Evolutionary conservation across 2,888 invertebrate genomes (phyloP).

Genomic region (Drosophila neotestacea): DNA sequence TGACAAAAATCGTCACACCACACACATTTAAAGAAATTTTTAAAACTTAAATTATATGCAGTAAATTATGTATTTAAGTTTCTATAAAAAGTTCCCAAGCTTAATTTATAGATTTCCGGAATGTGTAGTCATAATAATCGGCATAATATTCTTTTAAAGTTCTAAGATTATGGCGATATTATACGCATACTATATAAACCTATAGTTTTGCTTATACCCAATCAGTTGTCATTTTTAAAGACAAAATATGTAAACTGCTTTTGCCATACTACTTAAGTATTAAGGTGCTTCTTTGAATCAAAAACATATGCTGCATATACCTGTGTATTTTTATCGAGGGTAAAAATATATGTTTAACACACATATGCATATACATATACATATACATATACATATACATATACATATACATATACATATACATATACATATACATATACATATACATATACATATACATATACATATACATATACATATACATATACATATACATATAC

Average conservation of each 20-base stretch:
- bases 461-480: no score
- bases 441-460: no score
- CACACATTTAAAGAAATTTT: no score
- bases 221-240: background rate
- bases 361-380: no score
- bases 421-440: no score
- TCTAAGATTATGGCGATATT: background rate
- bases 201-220: background rate
- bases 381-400: no score
- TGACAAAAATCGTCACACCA: background rate
- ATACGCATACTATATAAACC: background rate
- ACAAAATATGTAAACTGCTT: background rate
- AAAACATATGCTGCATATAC: background rate
- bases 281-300: background rate
- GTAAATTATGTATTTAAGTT: background rate
- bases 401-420: no score
- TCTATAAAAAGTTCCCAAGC: background rate
- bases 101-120: slow-evolving; percentile 2
- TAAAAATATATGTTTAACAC: background rate
- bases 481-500: no score
- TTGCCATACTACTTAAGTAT: background rate
- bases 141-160: background rate
- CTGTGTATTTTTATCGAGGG: background rate
- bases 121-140: background rate
- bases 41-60: background rate